Evolutionary conservation across 2,888 invertebrate genomes (phyloP).

Genomic region (Petrolisthes manimaculis): DNA sequence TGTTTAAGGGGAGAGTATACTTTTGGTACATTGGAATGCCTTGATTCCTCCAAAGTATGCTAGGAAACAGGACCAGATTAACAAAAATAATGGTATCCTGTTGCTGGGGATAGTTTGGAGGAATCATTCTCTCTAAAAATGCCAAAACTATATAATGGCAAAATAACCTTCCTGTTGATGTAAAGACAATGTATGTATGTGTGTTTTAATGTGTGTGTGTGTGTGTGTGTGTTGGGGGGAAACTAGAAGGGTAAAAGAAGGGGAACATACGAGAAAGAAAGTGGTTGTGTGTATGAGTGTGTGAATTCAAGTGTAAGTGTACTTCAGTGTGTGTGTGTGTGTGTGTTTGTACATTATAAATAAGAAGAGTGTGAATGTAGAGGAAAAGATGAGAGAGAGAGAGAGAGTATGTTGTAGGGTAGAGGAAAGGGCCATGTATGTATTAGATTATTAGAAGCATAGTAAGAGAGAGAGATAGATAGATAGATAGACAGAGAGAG

Average conservation of each 20-base stretch:
- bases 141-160: neutral
- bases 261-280: neutral
- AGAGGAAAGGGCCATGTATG: too few relatives aligned
- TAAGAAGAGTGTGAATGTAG: neutral
- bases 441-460: too few relatives aligned
- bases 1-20: too few relatives aligned
- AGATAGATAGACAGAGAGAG: neutral
- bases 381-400: neutral
- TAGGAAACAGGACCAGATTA: too few relatives aligned
- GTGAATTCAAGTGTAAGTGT: neutral
- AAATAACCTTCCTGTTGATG: neutral
- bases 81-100: too few relatives aligned
- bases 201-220: neutral
- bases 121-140: too few relatives aligned
- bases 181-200: neutral
- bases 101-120: too few relatives aligned
- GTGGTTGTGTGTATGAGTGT: neutral
- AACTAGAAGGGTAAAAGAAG: neutral
- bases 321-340: slow-evolving; percentile 18
- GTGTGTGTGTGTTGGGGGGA: neutral
- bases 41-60: too few relatives aligned
- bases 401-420: too few relatives aligned
- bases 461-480: too few relatives aligned
- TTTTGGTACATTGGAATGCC: too few relatives aligned
- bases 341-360: slow-evolving; percentile 3